Conservation (phyloP, 2,797 vertebrate species). For the Anas capensis region DNA sequence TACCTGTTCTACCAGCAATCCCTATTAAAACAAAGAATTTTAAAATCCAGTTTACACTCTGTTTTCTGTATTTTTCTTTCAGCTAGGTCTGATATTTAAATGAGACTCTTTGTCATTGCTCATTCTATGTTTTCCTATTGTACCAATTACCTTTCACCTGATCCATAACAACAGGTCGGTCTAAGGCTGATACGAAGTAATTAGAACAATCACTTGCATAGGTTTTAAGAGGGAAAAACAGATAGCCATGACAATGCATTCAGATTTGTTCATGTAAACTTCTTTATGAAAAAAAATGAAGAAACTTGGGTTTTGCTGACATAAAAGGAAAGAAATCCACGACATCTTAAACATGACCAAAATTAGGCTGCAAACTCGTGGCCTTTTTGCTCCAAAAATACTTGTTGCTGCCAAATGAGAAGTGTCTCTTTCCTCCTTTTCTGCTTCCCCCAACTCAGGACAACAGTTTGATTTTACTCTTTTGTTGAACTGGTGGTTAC, state of each 20-base stretch:
- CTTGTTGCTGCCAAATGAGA: neutral
- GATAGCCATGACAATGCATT: neutral
- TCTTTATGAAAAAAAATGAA: neutral
- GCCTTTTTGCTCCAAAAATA: neutral
- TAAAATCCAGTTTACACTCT: conserved; percentile 71
- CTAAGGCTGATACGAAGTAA: neutral
- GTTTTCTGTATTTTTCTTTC: conserved; percentile 43
- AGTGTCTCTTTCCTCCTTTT: neutral
- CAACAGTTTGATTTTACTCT: neutral
- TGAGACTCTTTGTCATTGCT: neutral
- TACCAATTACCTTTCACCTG: neutral
- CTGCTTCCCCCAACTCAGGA: neutral
- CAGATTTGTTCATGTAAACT: neutral
- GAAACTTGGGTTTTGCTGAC: neutral
- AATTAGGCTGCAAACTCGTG: neutral
- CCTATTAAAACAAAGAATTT: conserved; percentile 78
- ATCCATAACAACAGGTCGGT: neutral
- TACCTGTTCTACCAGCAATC: conserved; percentile 75
- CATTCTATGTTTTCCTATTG: neutral
- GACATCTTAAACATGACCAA: neutral
- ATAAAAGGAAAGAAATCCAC: neutral
- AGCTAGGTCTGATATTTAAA: conserved; percentile 36
- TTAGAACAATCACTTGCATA: neutral
- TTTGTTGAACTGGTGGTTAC: neutral
- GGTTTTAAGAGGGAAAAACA: neutral